A percentile compares a stretch with the other conserved stretches of the same genome.
Evolutionary conservation across 1,140 invertebrate genomes (phyloP).

Genomic region (Tetragonula clypearis): DNA sequence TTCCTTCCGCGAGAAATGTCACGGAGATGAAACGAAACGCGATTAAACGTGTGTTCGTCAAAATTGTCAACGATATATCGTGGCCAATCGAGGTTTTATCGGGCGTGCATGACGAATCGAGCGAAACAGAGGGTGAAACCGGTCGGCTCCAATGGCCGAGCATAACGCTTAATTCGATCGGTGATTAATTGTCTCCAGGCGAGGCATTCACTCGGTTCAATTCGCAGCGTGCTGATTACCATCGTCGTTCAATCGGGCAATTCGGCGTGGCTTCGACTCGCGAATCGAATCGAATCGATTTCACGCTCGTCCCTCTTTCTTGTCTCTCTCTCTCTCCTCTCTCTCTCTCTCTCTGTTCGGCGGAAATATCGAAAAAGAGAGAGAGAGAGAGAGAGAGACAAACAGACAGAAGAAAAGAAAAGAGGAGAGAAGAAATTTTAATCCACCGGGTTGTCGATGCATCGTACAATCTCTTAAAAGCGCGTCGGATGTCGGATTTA

Average conservation of each 20-base stretch:
- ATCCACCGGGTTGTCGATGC: slow-evolving; percentile 17
- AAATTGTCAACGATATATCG: too few species aligned
- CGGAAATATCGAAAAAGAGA: neutral
- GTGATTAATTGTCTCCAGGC: neutral
- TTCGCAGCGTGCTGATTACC: neutral
- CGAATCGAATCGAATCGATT: slow-evolving; percentile 23
- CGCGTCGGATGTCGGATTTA: slow-evolving; percentile 11
- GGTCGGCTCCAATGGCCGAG: neutral
- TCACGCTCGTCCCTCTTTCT: neutral
- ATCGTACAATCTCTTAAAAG: slow-evolving; percentile 36
- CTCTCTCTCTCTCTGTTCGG: too few species aligned
- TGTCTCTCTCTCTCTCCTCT: neutral
- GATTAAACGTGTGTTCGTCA: too few species aligned
- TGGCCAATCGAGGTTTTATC: too few species aligned
- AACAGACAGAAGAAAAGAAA: neutral
- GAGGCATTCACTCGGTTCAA: neutral
- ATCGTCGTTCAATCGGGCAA: slow-evolving; percentile 23
- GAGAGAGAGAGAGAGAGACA: neutral
- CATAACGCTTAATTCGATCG: neutral
- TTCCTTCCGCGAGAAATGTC: too few species aligned
- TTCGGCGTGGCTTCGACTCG: slow-evolving; percentile 1
- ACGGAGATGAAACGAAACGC: too few species aligned
- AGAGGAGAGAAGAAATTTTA: neutral
- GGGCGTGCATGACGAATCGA: too few species aligned
- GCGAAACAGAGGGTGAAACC: neutral